Evolutionary conservation across 2,888 invertebrate species (phyloP), one percentile per base, ranked within the genome.

Genomic region (Cantharis rufa): DNA sequence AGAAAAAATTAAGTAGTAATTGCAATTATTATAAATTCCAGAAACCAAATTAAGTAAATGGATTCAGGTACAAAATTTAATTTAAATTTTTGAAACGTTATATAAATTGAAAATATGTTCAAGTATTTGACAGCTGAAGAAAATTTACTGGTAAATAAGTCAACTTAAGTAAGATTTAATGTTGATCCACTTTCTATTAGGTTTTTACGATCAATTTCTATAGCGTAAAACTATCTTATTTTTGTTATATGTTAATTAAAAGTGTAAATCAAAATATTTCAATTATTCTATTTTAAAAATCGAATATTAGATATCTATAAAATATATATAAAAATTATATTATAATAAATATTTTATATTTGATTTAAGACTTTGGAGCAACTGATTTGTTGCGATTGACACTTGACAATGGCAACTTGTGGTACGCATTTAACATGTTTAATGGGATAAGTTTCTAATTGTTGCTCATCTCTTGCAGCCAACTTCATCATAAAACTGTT

Each of bases 181-280:
- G 64, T 66, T 66, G 64, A 66, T 66, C 64, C 24, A 66, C 64
- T 66, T 66, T 66, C 64, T 21, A 66, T n/a, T 66, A 66, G 48
- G 48, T 48, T 48, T 48, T n/a, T 48, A 48, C 48, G 48, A 48
- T 48, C n/a, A 48, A 48, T 48, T 48, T n/a, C 48, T 48, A 48
- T 48, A 48, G n/a, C n/a, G 48, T n/a, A 48, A 48, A 48, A 48
- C 48, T 48, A 48, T 48, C n/a, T n/a, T 48, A n/a, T n/a, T n/a
- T n/a, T 48, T 48, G 13, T n/a, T 48, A 48, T 48, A 48, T 2
- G n/a, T 48, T 48, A 48, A 48, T 48, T 48, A n/a, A 48, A 48
- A 48, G n/a, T n/a, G 48, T 48, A 48, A 48, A 48, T 48, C n/a
- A 48, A 48, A 7, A 48, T 48, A 1, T 13, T n/a, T 48, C 48